A percentile compares a stretch with the other conserved stretches of the same genome.
These are phyloP conservation scores for Brachynemurus nebulosus DNA, from an alignment of 2,888 invertebrate genomes.

Conservation along the genomic window DNA sequence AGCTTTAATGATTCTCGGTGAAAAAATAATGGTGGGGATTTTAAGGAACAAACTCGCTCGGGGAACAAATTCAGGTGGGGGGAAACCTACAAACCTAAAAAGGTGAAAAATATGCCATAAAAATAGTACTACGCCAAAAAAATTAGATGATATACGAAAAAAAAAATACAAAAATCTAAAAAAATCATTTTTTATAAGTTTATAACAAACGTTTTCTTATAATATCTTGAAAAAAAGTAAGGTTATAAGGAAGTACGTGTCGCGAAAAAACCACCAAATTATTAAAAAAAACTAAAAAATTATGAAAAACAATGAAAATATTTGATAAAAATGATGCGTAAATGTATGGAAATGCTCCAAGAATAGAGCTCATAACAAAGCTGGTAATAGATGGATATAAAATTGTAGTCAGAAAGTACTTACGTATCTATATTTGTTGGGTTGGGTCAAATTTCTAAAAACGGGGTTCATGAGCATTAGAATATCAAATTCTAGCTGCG, in stretches of 20 bases:
- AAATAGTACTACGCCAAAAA: no score
- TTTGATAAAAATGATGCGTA: background rate
- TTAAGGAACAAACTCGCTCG: no score
- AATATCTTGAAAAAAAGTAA: no score
- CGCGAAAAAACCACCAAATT: background rate
- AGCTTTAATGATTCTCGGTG: no score
- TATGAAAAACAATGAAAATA: background rate
- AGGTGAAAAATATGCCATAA: no score
- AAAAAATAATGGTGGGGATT: no score
- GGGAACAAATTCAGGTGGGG: no score
- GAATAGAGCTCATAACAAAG: constrained; percentile 3
- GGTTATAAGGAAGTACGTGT: constrained; percentile 4
- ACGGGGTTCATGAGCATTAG: constrained; percentile 32
- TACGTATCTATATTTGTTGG: constrained; percentile 9
- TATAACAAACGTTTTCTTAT: no score
- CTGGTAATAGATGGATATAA: constrained; percentile 8
- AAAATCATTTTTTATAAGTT: no score
- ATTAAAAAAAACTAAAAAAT: background rate
- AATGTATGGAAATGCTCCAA: background rate
- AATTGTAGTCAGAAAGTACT: constrained; percentile 9
- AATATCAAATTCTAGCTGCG: constrained; percentile 30
- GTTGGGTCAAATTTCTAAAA: constrained; percentile 17
- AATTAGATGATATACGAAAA: no score
- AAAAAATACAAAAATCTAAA: no score
- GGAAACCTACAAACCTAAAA: constrained; percentile 5